Percentiles rank a stretch among this genome's conserved stretches.
Conservation (phyloP, 2,797 vertebrate species). For the Sitta carolinensis region DNA sequence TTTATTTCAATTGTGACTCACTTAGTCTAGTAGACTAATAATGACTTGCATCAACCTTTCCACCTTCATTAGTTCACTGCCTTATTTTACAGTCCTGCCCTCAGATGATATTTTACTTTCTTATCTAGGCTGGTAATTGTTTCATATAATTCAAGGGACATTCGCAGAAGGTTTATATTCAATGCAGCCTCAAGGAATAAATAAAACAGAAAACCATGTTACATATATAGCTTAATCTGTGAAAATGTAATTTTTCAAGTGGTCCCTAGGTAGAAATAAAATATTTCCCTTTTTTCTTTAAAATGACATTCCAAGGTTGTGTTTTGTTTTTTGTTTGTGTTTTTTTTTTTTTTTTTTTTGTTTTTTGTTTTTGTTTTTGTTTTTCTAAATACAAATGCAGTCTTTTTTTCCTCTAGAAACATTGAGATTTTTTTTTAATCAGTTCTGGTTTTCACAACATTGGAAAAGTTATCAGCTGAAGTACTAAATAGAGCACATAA, state of each 20-base stretch:
- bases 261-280: background rate
- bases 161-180: background rate
- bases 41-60: background rate
- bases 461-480: background rate
- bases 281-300: background rate
- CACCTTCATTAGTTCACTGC: background rate
- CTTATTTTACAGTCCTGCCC: background rate
- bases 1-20: background rate
- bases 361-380: background rate
- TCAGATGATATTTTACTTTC: constrained; percentile 12
- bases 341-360: background rate
- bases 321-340: too few species aligned
- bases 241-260: background rate
- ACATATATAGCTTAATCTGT: background rate
- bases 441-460: background rate
- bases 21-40: background rate
- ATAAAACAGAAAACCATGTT: background rate
- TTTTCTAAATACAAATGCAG: background rate
- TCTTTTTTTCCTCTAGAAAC: background rate
- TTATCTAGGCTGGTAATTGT: background rate
- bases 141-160: background rate
- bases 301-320: background rate
- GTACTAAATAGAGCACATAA: background rate
- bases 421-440: fast-evolving
- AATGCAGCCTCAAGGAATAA: background rate